Percentiles rank a stretch among this genome's conserved stretches.
Evolutionary conservation across 2,888 invertebrate species (phyloP).

Genomic region (Lysandra coridon): DNA sequence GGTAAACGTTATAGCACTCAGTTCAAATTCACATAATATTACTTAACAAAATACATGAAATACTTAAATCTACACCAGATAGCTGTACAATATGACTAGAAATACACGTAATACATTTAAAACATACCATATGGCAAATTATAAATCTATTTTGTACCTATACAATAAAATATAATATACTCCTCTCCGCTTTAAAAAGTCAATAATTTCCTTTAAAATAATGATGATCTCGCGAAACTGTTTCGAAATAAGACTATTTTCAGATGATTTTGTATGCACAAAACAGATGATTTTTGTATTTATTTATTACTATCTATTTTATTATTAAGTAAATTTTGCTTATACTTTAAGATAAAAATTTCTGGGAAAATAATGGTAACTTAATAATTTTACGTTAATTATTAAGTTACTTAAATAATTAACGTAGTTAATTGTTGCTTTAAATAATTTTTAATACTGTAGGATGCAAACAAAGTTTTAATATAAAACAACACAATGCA

Average conservation of each 20-base stretch:
- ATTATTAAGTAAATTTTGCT: not conserved
- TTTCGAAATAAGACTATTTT: not conserved
- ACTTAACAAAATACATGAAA: slow-evolving; percentile 57
- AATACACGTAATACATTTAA: slow-evolving; percentile 63
- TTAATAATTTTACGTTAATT: not conserved
- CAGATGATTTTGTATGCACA: not conserved
- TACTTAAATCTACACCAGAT: slow-evolving; percentile 60
- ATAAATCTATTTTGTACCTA: slow-evolving; percentile 70
- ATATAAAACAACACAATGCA: not conserved
- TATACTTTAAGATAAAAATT: not conserved
- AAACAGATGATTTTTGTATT: not conserved
- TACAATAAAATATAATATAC: slow-evolving; percentile 40
- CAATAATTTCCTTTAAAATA: not conserved
- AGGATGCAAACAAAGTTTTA: not conserved
- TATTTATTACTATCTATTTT: slow-evolving; percentile 13
- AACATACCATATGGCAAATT: slow-evolving; percentile 57
- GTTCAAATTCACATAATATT: slow-evolving; percentile 49
- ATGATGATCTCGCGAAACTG: not conserved
- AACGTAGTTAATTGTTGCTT: not conserved
- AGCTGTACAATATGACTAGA: slow-evolving; percentile 76
- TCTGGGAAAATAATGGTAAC: not conserved
- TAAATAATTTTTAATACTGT: not conserved
- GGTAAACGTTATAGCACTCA: slow-evolving; percentile 22
- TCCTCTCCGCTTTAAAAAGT: not conserved
- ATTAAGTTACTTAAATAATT: too few species aligned